Evolutionary conservation across 2,113 vertebrate species (phyloP).

Genomic region (Phylloscopus whistleri): DNA sequence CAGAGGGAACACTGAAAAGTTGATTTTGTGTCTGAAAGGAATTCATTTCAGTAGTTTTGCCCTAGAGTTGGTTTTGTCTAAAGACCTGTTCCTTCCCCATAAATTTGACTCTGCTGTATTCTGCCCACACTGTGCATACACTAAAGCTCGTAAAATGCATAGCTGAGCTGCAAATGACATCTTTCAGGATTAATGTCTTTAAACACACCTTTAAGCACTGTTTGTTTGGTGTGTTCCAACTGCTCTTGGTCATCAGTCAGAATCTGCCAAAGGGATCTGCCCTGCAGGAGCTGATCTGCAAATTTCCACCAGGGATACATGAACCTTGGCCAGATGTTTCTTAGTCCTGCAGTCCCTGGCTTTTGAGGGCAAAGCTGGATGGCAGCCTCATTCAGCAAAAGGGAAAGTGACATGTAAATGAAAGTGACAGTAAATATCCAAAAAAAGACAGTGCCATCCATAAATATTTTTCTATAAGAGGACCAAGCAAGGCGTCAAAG

Average conservation of each 20-base stretch:
- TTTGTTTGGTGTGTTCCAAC: background rate
- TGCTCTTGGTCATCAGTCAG: background rate
- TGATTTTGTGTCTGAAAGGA: background rate
- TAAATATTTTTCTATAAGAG: background rate
- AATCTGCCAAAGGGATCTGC: background rate
- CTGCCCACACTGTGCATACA: background rate
- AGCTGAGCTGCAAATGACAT: background rate
- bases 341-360: background rate
- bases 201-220: background rate
- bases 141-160: background rate
- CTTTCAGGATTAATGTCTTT: background rate
- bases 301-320: fast-evolving
- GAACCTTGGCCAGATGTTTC: background rate
- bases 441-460: too few species aligned
- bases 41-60: background rate
- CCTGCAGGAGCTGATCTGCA: background rate
- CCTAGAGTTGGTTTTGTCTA: background rate
- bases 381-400: background rate
- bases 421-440: background rate
- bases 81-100: background rate
- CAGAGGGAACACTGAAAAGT: background rate
- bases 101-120: background rate
- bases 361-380: background rate
- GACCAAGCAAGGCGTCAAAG: background rate
- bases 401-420: background rate